A percentile compares a stretch with the other conserved stretches of the same genome.
Evolutionary conservation across 2,797 vertebrate genomes (phyloP).

Genomic region (Artibeus lituratus): DNA sequence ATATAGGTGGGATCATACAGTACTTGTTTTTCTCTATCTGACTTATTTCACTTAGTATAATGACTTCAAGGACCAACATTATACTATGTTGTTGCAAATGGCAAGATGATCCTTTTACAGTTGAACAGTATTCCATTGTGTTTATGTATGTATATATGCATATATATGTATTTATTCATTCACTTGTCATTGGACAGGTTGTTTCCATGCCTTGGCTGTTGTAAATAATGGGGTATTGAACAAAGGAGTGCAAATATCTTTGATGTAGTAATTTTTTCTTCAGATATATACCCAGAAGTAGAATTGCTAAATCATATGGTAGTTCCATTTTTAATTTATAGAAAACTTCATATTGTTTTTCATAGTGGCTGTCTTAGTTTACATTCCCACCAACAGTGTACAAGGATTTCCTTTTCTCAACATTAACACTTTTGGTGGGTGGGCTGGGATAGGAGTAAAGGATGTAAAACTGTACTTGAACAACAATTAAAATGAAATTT

Average conservation of each 20-base stretch:
- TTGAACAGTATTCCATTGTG: background rate
- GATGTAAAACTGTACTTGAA: too few relatives aligned
- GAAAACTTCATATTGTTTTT: too few relatives aligned
- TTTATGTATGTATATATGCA: background rate
- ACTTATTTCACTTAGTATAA: background rate
- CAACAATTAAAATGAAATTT: too few relatives aligned
- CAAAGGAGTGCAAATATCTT: background rate
- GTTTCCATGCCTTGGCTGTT: background rate
- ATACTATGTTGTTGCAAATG: background rate
- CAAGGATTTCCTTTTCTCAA: background rate
- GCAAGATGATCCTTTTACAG: background rate
- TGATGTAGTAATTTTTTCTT: background rate
- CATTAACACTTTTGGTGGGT: background rate
- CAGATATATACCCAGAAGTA: background rate
- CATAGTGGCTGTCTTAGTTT: too few relatives aligned
- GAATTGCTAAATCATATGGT: too few relatives aligned
- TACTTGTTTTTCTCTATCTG: background rate
- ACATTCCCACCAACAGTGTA: too few relatives aligned
- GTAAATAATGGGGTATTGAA: background rate
- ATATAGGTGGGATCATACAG: background rate
- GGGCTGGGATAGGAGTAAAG: too few relatives aligned
- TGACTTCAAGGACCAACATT: background rate
- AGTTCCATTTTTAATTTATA: too few relatives aligned
- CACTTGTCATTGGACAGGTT: background rate
- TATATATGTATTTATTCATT: background rate